A percentile compares a stretch with the other conserved stretches of the same genome.
Conservation (phyloP, 2,797 vertebrate genomes). For the Hypotaenidia philippensis region DNA sequence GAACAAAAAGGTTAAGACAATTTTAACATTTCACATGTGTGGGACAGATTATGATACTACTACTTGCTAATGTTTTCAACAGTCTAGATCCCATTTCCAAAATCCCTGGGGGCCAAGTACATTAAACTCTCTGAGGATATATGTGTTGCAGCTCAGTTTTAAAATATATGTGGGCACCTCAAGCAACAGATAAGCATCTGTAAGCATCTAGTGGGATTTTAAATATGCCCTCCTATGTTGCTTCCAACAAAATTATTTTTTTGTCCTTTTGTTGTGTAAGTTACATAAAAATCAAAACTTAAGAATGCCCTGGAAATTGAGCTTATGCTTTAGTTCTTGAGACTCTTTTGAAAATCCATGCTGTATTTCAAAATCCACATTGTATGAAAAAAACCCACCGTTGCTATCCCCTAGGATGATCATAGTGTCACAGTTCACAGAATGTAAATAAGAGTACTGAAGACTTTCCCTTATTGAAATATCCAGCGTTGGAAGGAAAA, state of each 20-base stretch:
- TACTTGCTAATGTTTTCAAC: conserved; percentile 1
- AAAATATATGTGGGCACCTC: not conserved
- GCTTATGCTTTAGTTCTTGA: not conserved
- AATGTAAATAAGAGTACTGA: not conserved
- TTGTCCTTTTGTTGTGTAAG: not conserved
- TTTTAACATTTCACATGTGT: not conserved
- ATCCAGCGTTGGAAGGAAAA: not conserved
- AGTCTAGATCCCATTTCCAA: not conserved
- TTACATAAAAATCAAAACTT: not conserved
- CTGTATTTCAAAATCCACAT: not conserved
- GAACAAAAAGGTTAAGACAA: not conserved
- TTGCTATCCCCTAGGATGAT: not conserved
- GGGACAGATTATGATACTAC: not conserved
- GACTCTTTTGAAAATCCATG: not conserved
- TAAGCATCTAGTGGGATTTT: not conserved
- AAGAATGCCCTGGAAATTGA: not conserved
- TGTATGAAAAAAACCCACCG: not conserved
- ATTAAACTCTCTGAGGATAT: not conserved
- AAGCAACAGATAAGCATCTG: not conserved
- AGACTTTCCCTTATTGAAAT: not conserved
- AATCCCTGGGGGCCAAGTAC: not conserved
- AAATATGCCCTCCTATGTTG: not conserved
- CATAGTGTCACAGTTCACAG: not conserved
- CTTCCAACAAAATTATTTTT: not conserved
- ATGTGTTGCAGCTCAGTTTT: not conserved